phyloP scores from a whole-genome alignment of 1,140 invertebrate genomes.

The Bicyclus anynana region DNA sequence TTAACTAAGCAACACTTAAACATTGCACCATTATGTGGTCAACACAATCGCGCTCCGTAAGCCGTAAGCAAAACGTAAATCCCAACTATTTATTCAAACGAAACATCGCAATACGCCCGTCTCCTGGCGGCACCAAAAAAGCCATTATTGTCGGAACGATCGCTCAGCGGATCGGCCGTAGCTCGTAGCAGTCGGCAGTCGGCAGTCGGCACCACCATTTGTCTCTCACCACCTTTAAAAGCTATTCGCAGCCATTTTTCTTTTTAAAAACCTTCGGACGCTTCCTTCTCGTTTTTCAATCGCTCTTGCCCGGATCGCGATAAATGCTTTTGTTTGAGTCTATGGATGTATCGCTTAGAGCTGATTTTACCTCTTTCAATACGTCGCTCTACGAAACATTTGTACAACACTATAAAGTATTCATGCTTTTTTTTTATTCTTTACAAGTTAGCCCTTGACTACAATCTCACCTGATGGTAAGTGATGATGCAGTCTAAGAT shows the following conservation, averaged over 20 bases:
- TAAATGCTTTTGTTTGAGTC: constrained; percentile 10
- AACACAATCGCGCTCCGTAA: background rate
- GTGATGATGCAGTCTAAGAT: too few species aligned
- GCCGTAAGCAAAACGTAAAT: background rate
- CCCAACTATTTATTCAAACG: background rate
- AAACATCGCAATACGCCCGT: constrained; percentile 1
- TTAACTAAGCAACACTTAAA: too few species aligned
- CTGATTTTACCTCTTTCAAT: background rate
- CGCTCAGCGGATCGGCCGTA: constrained; percentile 33
- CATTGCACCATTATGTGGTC: too few species aligned
- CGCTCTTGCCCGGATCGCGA: constrained; percentile 24
- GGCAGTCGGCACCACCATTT: constrained; percentile 48
- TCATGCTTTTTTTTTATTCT: too few species aligned
- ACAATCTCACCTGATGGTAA: too few species aligned
- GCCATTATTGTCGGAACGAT: constrained; percentile 22
- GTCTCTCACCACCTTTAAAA: constrained; percentile 64
- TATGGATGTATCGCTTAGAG: background rate
- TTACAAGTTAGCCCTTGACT: too few species aligned
- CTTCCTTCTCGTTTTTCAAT: constrained; percentile 73
- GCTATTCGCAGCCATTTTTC: constrained; percentile 70
- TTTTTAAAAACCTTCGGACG: constrained; percentile 75
- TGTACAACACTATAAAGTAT: too few species aligned
- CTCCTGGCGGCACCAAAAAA: background rate
- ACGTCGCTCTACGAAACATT: background rate
- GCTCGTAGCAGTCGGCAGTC: too few species aligned